Base-by-base conservation (phyloP, 2,888 invertebrate genomes). In the Gastrophysa polygoni region DNA sequence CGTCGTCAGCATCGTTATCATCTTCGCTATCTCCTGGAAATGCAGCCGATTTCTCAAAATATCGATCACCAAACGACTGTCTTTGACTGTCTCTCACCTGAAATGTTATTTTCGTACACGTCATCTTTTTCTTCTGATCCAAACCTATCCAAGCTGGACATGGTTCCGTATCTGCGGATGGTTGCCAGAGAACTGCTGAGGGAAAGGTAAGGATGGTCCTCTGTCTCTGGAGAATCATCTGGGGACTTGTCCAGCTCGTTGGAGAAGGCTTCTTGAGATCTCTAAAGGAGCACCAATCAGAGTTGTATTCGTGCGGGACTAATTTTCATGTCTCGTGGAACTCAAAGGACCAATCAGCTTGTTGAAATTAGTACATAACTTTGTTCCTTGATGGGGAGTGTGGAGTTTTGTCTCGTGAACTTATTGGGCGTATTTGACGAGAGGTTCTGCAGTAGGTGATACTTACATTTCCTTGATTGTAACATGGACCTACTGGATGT, bases 141-240 rank as follows among this genome's bases (percentile, higher is more conserved):
- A 56, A 89, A 77, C 73, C 88, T 84, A 78, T 90, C 90, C 55
- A 91, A 82, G 79, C 90, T 90, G 50, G 90, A 90, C 83, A 90
- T 86, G 49, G 91, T 91, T 38, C 90, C 91, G 74, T 87, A 90
- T 72, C 86, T 79, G 38, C 84, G 77, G 24, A 86, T 68, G 2
- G 82, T 81, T 24, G 80, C 76, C 64, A 81, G 79, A 0, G 81
- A 87, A 83, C 87, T 86, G 78, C 86, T 88, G 71, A 91, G 83
- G 8, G 90, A 86, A 64, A 89, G 85, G 78, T 91, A 91, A 14
- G 91, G 91, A 21, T 90, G 87, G 68, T 91, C 91, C 77, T 91
- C 91, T 28, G 88, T 88, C 71, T 86, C 84, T 32, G 90, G 89
- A 16, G 90, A 90, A 75, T 90, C 89, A 59, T 87, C 87, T 0